Conservation (phyloP, 2,797 vertebrate genomes). For the Paramormyrops hopkinsi region DNA sequence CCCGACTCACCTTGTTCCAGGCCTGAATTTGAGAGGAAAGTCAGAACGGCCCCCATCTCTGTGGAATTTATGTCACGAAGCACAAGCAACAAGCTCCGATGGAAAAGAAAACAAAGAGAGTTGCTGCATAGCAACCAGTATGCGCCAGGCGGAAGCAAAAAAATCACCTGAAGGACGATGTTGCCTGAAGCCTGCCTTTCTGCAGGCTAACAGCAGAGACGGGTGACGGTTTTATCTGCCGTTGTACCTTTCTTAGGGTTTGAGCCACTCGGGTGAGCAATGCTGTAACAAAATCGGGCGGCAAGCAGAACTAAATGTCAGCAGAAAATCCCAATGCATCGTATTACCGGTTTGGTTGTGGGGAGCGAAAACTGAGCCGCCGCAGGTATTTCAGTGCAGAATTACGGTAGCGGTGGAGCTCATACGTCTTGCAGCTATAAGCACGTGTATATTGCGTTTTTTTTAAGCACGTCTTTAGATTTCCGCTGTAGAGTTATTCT, state of each 20-base stretch:
- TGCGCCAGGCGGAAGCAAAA: too few species aligned
- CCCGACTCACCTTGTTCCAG: not conserved
- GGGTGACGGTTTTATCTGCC: not conserved
- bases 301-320: not conserved
- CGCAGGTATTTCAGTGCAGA: not conserved
- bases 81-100: not conserved
- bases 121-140: not conserved
- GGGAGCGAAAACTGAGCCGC: not conserved
- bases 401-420: not conserved
- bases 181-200: not conserved
- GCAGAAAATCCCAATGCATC: not conserved
- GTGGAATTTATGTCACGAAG: not conserved
- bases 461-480: not conserved
- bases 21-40: not conserved
- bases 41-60: not conserved
- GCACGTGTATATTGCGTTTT: not conserved
- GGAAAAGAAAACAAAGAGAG: not conserved
- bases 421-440: not conserved
- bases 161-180: not conserved
- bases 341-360: not conserved
- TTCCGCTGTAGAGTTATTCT: not conserved
- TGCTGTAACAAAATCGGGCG: not conserved
- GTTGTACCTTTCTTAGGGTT: not conserved
- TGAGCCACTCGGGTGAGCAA: not conserved
- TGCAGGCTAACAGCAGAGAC: not conserved